Conservation (phyloP, 1,140 invertebrate genomes). For the Nasonia vitripennis region DNA sequence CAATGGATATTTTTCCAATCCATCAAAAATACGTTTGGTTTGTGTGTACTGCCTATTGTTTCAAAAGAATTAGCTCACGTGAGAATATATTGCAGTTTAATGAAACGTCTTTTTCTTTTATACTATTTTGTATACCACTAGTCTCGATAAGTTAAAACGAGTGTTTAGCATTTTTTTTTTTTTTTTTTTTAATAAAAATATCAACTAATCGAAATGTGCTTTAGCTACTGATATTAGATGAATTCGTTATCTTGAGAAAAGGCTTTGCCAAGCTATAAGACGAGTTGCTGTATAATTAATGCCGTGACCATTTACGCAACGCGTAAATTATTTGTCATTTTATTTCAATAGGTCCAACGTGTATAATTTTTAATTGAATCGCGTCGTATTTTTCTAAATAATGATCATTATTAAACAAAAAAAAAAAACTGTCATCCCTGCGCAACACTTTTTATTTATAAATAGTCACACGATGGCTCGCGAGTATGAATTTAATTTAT, state of each 20-base stretch:
- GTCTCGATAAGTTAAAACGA: constrained; percentile 1
- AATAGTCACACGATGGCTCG: constrained; percentile 19
- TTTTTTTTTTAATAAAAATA: constrained; percentile 47
- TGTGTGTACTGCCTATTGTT: not conserved
- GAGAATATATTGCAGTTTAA: constrained; percentile 2
- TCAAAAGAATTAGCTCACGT: not conserved
- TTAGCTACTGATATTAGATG: constrained; percentile 45
- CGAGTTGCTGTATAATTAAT: constrained; percentile 44
- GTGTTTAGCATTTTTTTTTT: not conserved
- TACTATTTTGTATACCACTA: not conserved
- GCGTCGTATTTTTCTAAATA: constrained; percentile 53
- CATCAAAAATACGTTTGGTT: not conserved
- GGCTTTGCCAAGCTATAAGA: constrained; percentile 43
- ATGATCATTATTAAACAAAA: constrained; percentile 47
- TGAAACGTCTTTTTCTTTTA: constrained; percentile 2
- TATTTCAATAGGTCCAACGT: constrained; percentile 51
- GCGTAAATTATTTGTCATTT: constrained; percentile 50
- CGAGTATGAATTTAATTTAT: constrained; percentile 58
- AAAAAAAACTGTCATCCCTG: constrained; percentile 49
- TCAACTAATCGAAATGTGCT: constrained; percentile 35
- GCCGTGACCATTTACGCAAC: constrained; percentile 27
- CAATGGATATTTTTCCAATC: not conserved
- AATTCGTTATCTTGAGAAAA: constrained; percentile 47
- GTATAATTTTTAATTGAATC: constrained; percentile 53
- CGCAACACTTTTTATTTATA: constrained; percentile 49